Base-by-base conservation (phyloP, 2,888 invertebrate species). In the Chymomyza caudatula region DNA sequence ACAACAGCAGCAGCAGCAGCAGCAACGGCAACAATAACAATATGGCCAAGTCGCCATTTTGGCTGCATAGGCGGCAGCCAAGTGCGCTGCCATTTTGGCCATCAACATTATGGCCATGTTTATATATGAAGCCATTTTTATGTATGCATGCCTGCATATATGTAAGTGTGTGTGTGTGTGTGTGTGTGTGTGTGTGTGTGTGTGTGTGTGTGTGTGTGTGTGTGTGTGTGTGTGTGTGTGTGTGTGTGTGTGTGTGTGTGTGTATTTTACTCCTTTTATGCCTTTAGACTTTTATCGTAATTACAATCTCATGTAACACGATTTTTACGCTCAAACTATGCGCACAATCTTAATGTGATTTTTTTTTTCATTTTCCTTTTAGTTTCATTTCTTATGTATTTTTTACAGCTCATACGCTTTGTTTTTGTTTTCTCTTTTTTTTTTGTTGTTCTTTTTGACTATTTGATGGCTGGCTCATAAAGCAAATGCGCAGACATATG, bases 221-320 rank as follows among this genome's bases (percentile, higher is more conserved):
- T 11, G 11, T 37, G 11, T 37, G 25, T 4, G 5, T 25, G 25
- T 25, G 25, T 25, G 5, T 5, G 25, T 5, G 25, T 25, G 25
- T 44, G n/a, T 44, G 47, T 19, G 15, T 47, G 15, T 47, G 15
- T n/a, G 13, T 52, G 19, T 52, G 5, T 52, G 15, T 13, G 8
- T 11, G 22, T 17, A 8, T 22, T 52, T 52, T 2, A 23, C 52
- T 52, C 22, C 23, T 52, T 52, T 52, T 22, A 29, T 67, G 63
- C 76, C 71, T 66, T 74, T 53, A 5, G 51, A 51, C 51, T 60
- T 80, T 85, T 84, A 84, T 87, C 83, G 86, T 86, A 84, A 84
- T 84, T 86, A 83, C 87, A 80, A 83, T 83, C 87, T 85, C 84
- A 76, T 83, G 60, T 55, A 83, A 77, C 75, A 82, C 84, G 78